phyloP scores from a whole-genome alignment of 2,797 vertebrate genomes.

The Hoplostethus mediterraneus region DNA sequence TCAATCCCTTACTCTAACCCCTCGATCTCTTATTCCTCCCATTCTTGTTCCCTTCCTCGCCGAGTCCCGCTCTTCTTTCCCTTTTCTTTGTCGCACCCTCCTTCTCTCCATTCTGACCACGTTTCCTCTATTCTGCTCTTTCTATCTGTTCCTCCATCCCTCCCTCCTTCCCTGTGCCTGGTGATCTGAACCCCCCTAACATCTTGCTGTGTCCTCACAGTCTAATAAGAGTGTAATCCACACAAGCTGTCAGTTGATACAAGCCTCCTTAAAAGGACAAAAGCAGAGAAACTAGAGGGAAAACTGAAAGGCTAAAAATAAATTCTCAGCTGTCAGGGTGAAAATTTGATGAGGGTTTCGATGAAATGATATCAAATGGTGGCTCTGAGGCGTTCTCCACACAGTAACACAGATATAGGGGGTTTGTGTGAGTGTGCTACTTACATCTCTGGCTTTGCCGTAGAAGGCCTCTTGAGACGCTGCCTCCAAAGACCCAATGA shows the following conservation, averaged over 20 bases:
- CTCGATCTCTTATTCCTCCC: constrained; percentile 23
- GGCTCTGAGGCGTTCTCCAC: constrained; percentile 33
- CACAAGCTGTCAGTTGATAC: constrained; percentile 91
- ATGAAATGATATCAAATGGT: constrained; percentile 60
- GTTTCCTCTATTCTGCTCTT: constrained; percentile 24
- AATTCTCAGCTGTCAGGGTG: constrained; percentile 82
- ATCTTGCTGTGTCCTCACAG: constrained; percentile 87
- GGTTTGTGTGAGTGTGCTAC: constrained; percentile 67
- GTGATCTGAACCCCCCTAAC: constrained; percentile 84
- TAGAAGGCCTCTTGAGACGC: constrained; percentile 99
- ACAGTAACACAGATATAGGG: constrained; percentile 13
- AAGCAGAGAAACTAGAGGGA: constrained; percentile 73
- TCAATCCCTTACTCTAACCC: constrained; percentile 21
- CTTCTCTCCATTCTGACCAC: constrained; percentile 33
- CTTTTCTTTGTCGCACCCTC: constrained; percentile 23
- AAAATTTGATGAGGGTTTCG: constrained; percentile 76
- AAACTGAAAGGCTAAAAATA: constrained; percentile 83
- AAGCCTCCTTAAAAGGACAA: constrained; percentile 85
- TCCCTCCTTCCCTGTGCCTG: constrained; percentile 56
- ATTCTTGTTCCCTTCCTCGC: not conserved
- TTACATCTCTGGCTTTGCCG: constrained; percentile 99
- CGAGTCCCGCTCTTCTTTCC: not conserved
- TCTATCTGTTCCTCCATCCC: constrained; percentile 39
- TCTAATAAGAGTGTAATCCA: constrained; percentile 89
- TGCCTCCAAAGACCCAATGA: constrained; percentile 98